A percentile compares a stretch with the other conserved stretches of the same genome.
These are phyloP conservation scores for Tigriopus californicus DNA, from an alignment of 2,888 invertebrate species.

Conservation along the genomic window DNA sequence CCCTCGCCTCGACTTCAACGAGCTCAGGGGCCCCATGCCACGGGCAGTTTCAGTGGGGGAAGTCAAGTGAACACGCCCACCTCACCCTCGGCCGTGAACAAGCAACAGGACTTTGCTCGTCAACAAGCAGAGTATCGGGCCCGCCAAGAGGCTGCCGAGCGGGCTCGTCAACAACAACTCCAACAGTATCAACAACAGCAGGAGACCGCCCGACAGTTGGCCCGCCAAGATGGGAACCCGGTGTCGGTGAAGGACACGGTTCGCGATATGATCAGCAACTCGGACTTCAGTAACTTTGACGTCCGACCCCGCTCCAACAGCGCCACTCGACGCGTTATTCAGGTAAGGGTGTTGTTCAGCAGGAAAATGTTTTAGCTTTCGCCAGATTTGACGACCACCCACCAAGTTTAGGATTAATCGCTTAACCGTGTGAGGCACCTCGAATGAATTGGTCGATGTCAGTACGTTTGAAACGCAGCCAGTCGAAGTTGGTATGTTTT, in stretches of 20 bases:
- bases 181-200: conserved; percentile 8
- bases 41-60: not conserved
- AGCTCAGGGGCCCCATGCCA: not conserved
- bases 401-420: too few species aligned
- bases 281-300: not conserved
- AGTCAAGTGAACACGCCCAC: not conserved
- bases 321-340: not conserved
- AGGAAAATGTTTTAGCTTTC: too few species aligned
- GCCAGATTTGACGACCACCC: too few species aligned
- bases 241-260: conserved; percentile 6
- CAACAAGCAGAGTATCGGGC: conserved; percentile 8
- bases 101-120: conserved; percentile 1
- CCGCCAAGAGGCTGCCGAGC: not conserved
- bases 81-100: not conserved
- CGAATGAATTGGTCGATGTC: too few species aligned
- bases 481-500: too few species aligned
- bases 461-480: too few species aligned
- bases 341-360: too few species aligned
- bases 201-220: not conserved
- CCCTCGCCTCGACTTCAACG: not conserved
- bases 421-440: too few species aligned
- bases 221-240: not conserved
- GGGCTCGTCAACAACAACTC: not conserved
- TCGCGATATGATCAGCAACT: not conserved
- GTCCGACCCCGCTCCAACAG: not conserved